A percentile compares a stretch with the other conserved stretches of the same genome.
phyloP scores from a whole-genome alignment of 2,113 vertebrate species.

The Channa argus region DNA sequence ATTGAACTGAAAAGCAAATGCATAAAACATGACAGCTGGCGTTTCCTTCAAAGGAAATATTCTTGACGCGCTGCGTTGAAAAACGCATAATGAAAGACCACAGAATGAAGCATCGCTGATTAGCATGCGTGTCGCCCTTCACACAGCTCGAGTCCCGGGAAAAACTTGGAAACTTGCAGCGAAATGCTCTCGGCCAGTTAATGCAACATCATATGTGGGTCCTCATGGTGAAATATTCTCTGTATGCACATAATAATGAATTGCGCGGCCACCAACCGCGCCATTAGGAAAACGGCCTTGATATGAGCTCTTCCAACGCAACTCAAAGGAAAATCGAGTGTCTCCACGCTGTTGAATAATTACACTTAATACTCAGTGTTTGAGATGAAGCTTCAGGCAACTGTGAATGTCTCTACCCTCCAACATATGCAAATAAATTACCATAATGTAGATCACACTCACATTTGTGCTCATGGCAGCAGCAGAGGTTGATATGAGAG shows the following conservation, averaged over 20 bases:
- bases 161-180: slow-evolving; percentile 39
- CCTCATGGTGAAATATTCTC: slow-evolving; percentile 51
- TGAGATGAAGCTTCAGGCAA: slow-evolving; percentile 51
- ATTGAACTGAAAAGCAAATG: slow-evolving; percentile 46
- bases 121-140: slow-evolving; percentile 55
- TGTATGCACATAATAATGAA: slow-evolving; percentile 53
- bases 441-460: slow-evolving; percentile 40
- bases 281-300: slow-evolving; percentile 47
- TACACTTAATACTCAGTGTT: slow-evolving; percentile 48
- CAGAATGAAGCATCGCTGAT: slow-evolving; percentile 45
- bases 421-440: slow-evolving; percentile 79
- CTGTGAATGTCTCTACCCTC: slow-evolving; percentile 43
- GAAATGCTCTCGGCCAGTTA: slow-evolving; percentile 32
- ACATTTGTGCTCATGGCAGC: slow-evolving; percentile 43
- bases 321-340: slow-evolving; percentile 21
- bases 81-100: slow-evolving; percentile 44
- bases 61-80: slow-evolving; percentile 43
- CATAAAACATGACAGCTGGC: slow-evolving; percentile 71
- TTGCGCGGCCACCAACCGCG: slow-evolving; percentile 44
- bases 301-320: slow-evolving; percentile 61
- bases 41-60: slow-evolving; percentile 45
- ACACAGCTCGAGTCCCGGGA: slow-evolving; percentile 46
- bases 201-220: slow-evolving; percentile 37
- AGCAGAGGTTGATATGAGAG: slow-evolving; percentile 33
- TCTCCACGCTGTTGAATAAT: slow-evolving; percentile 61